Conservation (phyloP, 2,797 vertebrate species). For the Gallinago stenura region DNA sequence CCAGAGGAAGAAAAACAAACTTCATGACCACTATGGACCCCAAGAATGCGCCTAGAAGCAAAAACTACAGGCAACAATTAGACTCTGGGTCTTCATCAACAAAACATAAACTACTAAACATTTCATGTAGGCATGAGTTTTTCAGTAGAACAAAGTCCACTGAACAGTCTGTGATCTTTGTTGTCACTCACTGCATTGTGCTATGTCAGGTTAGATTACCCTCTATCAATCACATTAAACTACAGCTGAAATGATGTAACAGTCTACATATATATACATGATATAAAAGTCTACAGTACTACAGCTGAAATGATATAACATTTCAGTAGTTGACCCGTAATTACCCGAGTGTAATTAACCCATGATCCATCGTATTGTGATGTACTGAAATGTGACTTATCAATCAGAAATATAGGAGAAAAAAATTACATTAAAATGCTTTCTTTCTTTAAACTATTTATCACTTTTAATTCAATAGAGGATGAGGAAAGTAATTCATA, state of each 20-base stretch:
- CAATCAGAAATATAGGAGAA: background rate
- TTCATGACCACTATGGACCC: background rate
- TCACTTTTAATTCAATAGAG: background rate
- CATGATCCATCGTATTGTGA: background rate
- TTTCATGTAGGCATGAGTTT: background rate
- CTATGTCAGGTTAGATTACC: background rate
- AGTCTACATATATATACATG: too few species aligned
- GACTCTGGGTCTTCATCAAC: background rate
- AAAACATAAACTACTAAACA: constrained; percentile 13
- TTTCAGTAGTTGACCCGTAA: background rate
- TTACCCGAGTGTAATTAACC: background rate
- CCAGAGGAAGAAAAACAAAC: background rate
- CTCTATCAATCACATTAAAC: background rate
- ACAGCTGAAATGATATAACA: background rate
- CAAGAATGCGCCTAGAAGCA: background rate
- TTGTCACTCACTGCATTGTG: background rate
- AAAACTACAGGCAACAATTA: background rate
- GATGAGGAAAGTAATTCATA: background rate
- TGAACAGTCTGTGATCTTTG: background rate
- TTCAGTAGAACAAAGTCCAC: background rate
- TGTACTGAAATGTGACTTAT: background rate
- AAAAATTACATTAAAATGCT: background rate
- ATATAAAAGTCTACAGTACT: too few species aligned
- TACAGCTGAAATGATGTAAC: background rate
- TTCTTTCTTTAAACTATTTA: background rate